Base-by-base conservation (phyloP, 2,888 invertebrate species). In the Hedya salicella region DNA sequence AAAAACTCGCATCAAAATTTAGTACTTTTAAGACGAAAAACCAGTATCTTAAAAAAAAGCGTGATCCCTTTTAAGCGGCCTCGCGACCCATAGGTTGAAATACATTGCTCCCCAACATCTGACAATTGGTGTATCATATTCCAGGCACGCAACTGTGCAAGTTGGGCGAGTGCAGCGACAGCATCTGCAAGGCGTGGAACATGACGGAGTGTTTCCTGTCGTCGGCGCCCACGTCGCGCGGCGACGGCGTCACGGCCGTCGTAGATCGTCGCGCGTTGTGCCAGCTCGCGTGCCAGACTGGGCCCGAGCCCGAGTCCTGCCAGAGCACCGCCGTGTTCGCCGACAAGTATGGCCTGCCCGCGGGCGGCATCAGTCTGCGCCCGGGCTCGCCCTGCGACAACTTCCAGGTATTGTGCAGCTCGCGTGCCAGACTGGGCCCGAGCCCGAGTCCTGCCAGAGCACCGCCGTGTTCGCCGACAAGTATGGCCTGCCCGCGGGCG, bases 361-460 rank as follows among this genome's bases (percentile, higher is more conserved):
- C 89, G 0, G 97, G 96, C 13, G 97, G 97, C 14, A 97, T 97
- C 72, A 97, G 96, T 75, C 89, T 99, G 70, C 93, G 98, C 57
- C 98, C 98, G 5, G 99, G 99, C 19, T 98, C 99, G 54, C 99
- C 99, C 0, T 99, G 99, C 88, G 98, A 99, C 89, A 98, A 99
- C 90, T 99, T 98, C 93, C 97, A 97, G 94, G 96, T 96, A 87
- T 60, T n/a, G n/a, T n/a, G n/a, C 98, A 98, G 87, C 94, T 99
- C 71, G 99, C 99, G n/a, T 99, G 99, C 85, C 97, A 97, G 89
- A 96, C 96, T 78, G 96, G 96, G 25, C 95, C 95, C 14, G 95
- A 95, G 73, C 89, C 93, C 1, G 91, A 93, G 75, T 94, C 96
- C 4, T 98, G 98, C 80, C 94, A 95, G 69, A 97, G 97, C 81